These are phyloP conservation scores for Tiliqua scincoides DNA, from an alignment of 2,113 vertebrate species.

Conservation along the genomic window DNA sequence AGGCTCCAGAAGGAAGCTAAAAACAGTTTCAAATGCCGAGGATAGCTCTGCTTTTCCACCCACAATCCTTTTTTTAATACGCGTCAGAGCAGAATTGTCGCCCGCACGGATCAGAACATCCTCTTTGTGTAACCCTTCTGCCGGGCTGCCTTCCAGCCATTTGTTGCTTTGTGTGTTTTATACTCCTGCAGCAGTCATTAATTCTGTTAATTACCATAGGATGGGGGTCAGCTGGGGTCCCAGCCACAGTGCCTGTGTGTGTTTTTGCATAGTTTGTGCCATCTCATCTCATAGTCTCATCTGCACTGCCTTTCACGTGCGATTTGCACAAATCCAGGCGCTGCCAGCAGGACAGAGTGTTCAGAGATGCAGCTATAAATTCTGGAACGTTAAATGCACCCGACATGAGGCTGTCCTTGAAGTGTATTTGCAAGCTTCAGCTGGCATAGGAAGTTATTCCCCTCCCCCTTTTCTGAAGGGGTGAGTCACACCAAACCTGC, in stretches of 20 bases:
- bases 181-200: constrained; percentile 53
- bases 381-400: not conserved
- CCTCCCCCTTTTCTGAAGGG: not conserved
- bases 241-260: constrained; percentile 9
- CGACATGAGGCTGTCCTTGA: not conserved
- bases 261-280: constrained; percentile 50
- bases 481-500: not conserved
- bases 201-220: constrained; percentile 65
- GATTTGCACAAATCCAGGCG: not conserved
- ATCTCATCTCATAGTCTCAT: too few species aligned
- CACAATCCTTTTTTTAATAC: constrained; percentile 26
- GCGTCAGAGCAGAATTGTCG: constrained; percentile 50
- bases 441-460: not conserved
- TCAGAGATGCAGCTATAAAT: constrained; percentile 7
- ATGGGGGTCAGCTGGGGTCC: constrained; percentile 57
- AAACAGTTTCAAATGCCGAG: not conserved
- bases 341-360: not conserved
- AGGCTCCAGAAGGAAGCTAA: not conserved
- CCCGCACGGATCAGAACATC: constrained; percentile 58
- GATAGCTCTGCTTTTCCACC: not conserved
- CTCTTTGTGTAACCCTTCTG: constrained; percentile 61
- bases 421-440: not conserved
- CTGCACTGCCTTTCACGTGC: not conserved
- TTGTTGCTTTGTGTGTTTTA: constrained; percentile 62
- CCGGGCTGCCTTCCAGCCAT: constrained; percentile 60